These are phyloP conservation scores for Amphipoea lucens DNA, from an alignment of 2,888 invertebrate genomes.

Conservation along the genomic window DNA sequence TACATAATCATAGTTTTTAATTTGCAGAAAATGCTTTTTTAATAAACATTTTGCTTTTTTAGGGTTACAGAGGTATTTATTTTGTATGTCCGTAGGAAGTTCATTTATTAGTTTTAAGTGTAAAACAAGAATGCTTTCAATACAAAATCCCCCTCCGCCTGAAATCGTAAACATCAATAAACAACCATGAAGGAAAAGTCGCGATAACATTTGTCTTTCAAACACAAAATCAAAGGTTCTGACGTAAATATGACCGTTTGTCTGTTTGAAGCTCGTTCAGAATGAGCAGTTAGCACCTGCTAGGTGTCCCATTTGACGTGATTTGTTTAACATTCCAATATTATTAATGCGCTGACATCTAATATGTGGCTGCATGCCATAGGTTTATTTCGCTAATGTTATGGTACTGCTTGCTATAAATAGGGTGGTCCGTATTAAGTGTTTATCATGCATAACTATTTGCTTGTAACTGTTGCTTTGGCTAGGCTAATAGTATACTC, in stretches of 20 bases:
- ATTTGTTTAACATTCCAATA: conserved; percentile 61
- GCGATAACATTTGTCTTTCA: conserved; percentile 6
- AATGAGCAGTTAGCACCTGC: conserved; percentile 41
- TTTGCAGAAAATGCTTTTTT: too few species aligned
- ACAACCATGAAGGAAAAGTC: not conserved
- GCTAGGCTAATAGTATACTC: too few species aligned
- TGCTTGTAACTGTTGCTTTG: not conserved
- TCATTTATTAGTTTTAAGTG: too few species aligned
- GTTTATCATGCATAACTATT: not conserved
- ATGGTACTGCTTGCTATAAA: conserved; percentile 22
- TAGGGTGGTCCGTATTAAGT: not conserved
- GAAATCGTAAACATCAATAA: conserved; percentile 7
- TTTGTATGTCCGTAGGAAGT: too few species aligned
- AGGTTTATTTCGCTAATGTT: conserved; percentile 38
- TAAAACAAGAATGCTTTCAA: not conserved
- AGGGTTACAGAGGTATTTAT: too few species aligned
- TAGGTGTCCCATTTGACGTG: conserved; percentile 38
- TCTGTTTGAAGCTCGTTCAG: conserved; percentile 38
- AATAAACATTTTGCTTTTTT: too few species aligned
- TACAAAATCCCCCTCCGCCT: not conserved
- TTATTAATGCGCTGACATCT: conserved; percentile 50
- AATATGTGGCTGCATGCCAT: conserved; percentile 25
- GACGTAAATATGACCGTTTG: conserved; percentile 28
- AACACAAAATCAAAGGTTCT: conserved; percentile 42
- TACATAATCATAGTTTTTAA: too few species aligned